Conservation (phyloP, 2,888 invertebrate genomes). For the Dicycla oo region DNA sequence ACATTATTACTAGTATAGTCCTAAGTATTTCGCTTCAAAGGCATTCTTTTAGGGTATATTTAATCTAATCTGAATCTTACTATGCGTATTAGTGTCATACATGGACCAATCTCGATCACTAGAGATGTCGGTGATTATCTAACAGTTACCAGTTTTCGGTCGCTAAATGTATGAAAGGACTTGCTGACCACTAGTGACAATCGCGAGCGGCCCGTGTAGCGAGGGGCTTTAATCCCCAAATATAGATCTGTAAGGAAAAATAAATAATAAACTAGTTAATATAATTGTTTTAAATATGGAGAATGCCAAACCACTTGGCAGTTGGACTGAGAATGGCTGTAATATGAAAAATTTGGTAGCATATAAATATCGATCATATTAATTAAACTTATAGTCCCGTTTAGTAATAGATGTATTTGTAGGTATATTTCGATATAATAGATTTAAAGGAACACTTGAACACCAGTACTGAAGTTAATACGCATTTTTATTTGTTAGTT, state of each 20-base stretch:
- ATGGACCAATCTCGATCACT: background rate
- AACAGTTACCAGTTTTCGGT: background rate
- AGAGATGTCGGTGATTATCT: too few species aligned
- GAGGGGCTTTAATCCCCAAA: background rate
- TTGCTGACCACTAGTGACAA: background rate
- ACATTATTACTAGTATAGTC: background rate
- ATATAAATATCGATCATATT: conserved; percentile 56
- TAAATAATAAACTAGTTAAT: conserved; percentile 53
- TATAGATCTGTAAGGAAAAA: conserved; percentile 1
- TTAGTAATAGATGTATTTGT: conserved; percentile 67
- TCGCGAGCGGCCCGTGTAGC: background rate
- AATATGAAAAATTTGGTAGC: conserved; percentile 62
- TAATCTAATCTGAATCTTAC: conserved; percentile 7
- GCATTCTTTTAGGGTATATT: conserved; percentile 20
- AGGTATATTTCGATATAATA: conserved; percentile 67
- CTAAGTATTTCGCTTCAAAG: conserved; percentile 11
- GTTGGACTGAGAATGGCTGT: conserved; percentile 85
- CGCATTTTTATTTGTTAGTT: conserved; percentile 61
- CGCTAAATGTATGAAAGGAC: background rate
- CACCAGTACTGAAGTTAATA: conserved; percentile 73
- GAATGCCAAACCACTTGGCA: conserved; percentile 71
- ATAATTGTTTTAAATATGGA: conserved; percentile 66
- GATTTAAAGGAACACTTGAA: conserved; percentile 68
- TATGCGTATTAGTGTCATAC: background rate
- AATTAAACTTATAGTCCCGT: conserved; percentile 59